Conservation (phyloP, 1,140 invertebrate genomes). For the Ectropis grisescens region DNA sequence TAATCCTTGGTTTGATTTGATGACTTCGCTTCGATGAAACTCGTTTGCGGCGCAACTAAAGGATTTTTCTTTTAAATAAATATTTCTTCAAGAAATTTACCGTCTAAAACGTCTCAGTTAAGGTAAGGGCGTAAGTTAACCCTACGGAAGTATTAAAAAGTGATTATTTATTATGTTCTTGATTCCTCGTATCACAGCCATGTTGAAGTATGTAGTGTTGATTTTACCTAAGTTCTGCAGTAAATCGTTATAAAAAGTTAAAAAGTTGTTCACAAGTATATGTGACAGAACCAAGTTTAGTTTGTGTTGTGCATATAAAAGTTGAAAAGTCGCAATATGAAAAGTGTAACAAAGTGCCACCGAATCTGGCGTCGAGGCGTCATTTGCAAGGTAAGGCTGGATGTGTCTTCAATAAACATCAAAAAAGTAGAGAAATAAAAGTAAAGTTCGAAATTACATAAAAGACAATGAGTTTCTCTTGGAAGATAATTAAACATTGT, state of each 20-base stretch:
- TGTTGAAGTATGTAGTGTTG: conserved; percentile 65
- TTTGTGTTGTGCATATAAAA: conserved; percentile 67
- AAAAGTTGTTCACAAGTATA: conserved; percentile 62
- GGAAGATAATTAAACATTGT: too few species aligned
- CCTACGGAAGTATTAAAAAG: conserved; percentile 58
- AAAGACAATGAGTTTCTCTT: conserved; percentile 7
- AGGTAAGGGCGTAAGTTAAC: conserved; percentile 68
- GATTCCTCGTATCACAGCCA: conserved; percentile 65
- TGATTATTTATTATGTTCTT: conserved; percentile 68
- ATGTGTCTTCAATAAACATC: conserved; percentile 65
- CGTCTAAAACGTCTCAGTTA: conserved; percentile 61
- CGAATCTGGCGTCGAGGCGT: conserved; percentile 61
- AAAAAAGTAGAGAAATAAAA: too few species aligned
- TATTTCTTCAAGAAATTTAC: conserved; percentile 57
- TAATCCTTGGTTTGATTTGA: conserved; percentile 24
- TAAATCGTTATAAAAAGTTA: conserved; percentile 55
- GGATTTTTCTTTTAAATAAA: conserved; percentile 45
- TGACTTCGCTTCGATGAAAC: conserved; percentile 34
- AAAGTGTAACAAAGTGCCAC: conserved; percentile 66
- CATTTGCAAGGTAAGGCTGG: conserved; percentile 63
- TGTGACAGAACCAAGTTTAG: conserved; percentile 65
- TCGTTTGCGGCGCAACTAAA: conserved; percentile 54
- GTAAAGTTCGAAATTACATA: conserved; percentile 27
- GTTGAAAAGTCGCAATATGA: conserved; percentile 60
- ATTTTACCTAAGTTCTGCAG: conserved; percentile 66